Evolutionary conservation across 2,113 vertebrate species (phyloP), one percentile per base, ranked within the genome.

Genomic region (Rostratula benghalensis): DNA sequence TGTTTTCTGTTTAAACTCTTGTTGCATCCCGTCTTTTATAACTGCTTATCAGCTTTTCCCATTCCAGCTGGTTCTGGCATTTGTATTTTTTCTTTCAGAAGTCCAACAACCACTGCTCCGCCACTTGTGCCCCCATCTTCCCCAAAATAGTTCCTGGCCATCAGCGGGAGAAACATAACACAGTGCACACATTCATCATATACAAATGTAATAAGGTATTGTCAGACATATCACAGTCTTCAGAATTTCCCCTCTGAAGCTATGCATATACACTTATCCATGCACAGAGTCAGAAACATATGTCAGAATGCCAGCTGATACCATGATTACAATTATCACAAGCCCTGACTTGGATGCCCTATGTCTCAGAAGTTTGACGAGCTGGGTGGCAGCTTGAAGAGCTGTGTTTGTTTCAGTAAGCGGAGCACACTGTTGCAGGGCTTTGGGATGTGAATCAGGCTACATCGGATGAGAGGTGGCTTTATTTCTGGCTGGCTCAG

Each of bases 361-460:
- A 18, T 5, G 0, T 57, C 28, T 59, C 31, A 73, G 71, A 56
- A 68, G 63, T 41, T 25, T 41, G 46, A 91, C 1, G 4, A 30
- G 54, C 14, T 4, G 11, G 50, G n/a, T 9, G 23, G 48, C 10
- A 17, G 27, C 67, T 80, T 64, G 48, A 30, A 75, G 30, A 73
- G 18, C 39, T 73, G 25, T 43, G 35, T 53, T 86, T 75, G 41
- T 57, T 86, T 75, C 16, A 1, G 19, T 43, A 68, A 3, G 2
- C 1, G 2, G 23, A 33, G 19, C 2, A 1, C 1, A 3, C 18
- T 64, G 28, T 41, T 60, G 31, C 39, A 77, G 54, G n/a, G 20
- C 7, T 68, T 83, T 83, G 13, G 43, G 31, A 45, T 45, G 13
- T n/a, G 59, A 60, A 41, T 46, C 45, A 16, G 28, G 17, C 59